Evolutionary conservation across 2,888 invertebrate species (phyloP), one percentile per base, ranked within the genome.

Genomic region (Nephrotoma flavescens): DNA sequence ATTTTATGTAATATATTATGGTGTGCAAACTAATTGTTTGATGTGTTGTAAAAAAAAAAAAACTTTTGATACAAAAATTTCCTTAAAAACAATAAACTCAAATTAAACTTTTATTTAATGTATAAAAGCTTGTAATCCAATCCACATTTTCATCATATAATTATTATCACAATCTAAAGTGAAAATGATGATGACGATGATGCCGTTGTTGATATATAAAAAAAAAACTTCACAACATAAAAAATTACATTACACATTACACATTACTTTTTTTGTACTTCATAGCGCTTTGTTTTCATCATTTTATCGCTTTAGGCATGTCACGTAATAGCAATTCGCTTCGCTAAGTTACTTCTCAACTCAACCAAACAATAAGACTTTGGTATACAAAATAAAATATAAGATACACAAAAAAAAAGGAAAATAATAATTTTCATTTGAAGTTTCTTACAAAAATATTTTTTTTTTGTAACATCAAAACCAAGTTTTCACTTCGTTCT

Each of bases 251-350:
- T 42, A 84, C 42, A n/a, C 42, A n/a, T 84, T 84, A 41, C 41
- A 84, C 84, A 84, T 42, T 12, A 12, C 47, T 19, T 47, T 84
- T n/a, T 84, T 42, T 41, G 84, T 84, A 31, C 31, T 31, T 31
- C 31, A 31, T 31, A n/a, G 11, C 41, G 41, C 52, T 52, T 84
- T 84, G 42, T 84, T 84, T 84, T 84, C 42, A 84, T 84, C 42
- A 42, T 42, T 84, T 84, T 84, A 84, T 84, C 84, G 84, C 84
- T 42, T 84, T 42, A 84, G 84, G 84, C 84, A 84, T 84, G 84
- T 84, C 84, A 84, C 84, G 84, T 84, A 84, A 84, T 84, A 84
- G 42, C 84, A 84, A 84, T 84, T 84, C 84, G 84, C 41, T 42
- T 42, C 84, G 84, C 84, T 42, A 84, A 84, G 42, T 84, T 41